phyloP scores from a whole-genome alignment of 35 echinoderm and acorn worm species.

The Diadema setosum region DNA sequence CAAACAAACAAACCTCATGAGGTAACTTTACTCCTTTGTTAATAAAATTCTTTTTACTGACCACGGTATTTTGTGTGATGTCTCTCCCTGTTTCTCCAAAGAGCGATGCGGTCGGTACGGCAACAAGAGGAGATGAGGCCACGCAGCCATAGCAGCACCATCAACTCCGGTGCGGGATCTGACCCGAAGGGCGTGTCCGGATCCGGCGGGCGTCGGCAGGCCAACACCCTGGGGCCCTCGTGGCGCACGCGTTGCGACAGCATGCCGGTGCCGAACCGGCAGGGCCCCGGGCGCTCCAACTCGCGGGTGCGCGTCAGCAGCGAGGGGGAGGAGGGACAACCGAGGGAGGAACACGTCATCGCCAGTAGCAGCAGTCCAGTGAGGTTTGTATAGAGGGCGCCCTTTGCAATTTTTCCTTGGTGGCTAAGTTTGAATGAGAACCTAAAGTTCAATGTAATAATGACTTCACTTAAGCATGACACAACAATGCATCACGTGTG shows the following conservation, averaged over 20 bases:
- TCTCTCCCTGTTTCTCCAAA: neutral
- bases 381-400: neutral
- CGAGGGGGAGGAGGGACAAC: constrained; percentile 61
- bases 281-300: neutral
- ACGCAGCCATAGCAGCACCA: constrained; percentile 74
- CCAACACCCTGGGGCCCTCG: constrained; percentile 52
- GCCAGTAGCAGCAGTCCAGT: constrained; percentile 4
- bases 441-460: too few species aligned
- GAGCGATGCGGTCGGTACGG: constrained; percentile 83
- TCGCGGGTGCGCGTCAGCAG: constrained; percentile 31
- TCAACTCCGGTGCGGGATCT: neutral
- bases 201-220: neutral
- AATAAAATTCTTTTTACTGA: too few species aligned
- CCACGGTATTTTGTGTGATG: neutral
- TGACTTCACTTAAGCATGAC: too few species aligned
- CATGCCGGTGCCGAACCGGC: constrained; percentile 63
- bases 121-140: constrained; percentile 91
- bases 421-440: too few species aligned
- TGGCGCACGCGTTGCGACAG: constrained; percentile 85
- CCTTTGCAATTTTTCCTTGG: neutral
- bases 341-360: constrained; percentile 63
- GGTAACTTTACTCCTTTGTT: too few species aligned
- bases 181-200: constrained; percentile 19
- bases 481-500: too few species aligned
- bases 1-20: too few species aligned